Base-by-base conservation (phyloP, 2,113 vertebrate species). In the Notothenia rossii region DNA sequence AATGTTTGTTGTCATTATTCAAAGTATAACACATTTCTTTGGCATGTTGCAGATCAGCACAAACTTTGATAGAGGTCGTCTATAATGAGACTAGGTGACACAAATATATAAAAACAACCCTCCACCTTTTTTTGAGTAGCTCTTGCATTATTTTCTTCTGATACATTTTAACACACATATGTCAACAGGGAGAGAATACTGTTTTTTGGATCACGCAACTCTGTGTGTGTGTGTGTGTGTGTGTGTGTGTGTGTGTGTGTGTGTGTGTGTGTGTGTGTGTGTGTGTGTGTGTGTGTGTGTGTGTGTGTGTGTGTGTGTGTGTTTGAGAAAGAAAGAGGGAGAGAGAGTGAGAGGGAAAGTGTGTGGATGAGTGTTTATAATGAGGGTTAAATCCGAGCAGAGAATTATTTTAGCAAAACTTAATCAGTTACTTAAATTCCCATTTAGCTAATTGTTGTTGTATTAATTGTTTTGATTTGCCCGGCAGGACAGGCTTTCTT, bases 201-300 rank as follows among this genome's bases (percentile, higher is more conserved):
- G 5, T 18, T 43, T 40, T 51, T 49, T 7, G 29, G 56, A n/a
- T 9, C 17, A 63, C 14, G 9, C 9, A 50, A 40, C 36, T 49
- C 2, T 40, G 7, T 40, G 1, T 61, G 0, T 45, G 17, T 25
- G 22, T 60, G 13, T 25, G 25, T 36, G 43, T 51, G 58, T 65
- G 53, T 64, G 53, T n/a, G 53, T 54, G 63, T 55, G 68, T 55
- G 22, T 22, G 40, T 48, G 29, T 65, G n/a, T 71, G 46, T 50
- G 55, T 72, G 69, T 50, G 46, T 51, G 25, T 72, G 69, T 49
- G 70, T 50, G 70, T 60, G 54, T 58, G 68, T 12, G 53, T 25
- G 66, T 55, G 33, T 15, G 33, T 43, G 54, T 72, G 36, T 40
- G 36, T 40, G 51, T 71, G 45, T 46, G 36, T 36, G 36, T 36